These are phyloP conservation scores for Hirudinaria manillensis DNA, from an alignment of 2,888 invertebrate genomes.

Conservation along the genomic window DNA sequence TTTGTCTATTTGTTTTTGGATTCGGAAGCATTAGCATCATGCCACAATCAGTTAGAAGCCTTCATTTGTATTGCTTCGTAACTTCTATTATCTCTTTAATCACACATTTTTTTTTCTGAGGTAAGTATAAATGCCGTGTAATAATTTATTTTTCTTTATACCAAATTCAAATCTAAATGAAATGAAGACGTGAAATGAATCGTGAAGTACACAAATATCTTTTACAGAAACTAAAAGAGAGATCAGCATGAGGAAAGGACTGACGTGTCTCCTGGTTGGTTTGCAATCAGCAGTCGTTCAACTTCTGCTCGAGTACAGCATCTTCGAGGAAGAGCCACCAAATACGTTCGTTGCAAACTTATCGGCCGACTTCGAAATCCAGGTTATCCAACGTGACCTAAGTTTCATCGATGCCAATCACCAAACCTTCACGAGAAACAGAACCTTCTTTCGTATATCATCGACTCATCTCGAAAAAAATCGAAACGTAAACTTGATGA, in stretches of 20 bases:
- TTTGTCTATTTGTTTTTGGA: no score
- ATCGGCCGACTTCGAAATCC: background rate
- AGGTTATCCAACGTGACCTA: background rate
- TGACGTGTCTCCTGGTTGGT: constrained; percentile 1
- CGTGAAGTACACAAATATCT: no score
- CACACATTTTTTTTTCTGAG: no score
- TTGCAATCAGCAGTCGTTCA: background rate
- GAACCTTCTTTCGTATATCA: background rate
- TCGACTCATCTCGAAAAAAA: background rate
- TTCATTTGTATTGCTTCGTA: no score
- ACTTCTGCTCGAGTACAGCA: background rate
- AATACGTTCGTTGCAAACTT: background rate
- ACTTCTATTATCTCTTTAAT: no score
- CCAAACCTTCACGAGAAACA: background rate
- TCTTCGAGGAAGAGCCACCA: constrained; percentile 1
- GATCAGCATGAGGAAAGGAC: background rate
- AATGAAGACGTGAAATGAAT: no score
- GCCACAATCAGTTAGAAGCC: no score
- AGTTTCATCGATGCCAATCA: background rate
- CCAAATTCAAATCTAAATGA: no score
- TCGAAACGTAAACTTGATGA: background rate
- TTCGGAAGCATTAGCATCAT: no score
- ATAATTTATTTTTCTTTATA: no score
- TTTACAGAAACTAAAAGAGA: no score
- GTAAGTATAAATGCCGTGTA: no score